Conservation (phyloP, 2,113 vertebrate species). For the Brevimyrus niger region DNA sequence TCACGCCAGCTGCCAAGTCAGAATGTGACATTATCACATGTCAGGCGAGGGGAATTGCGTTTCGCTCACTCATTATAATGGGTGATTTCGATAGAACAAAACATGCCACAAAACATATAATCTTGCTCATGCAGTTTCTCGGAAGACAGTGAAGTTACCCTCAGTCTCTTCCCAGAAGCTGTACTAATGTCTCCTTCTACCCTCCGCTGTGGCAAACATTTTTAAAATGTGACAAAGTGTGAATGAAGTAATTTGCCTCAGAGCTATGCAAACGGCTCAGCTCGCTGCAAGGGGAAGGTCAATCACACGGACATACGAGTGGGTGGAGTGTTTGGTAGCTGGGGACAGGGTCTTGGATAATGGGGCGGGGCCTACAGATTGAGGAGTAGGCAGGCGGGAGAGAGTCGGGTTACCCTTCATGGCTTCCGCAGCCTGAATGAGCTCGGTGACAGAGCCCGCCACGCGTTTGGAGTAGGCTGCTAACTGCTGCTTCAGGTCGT, state of each 20-base stretch:
- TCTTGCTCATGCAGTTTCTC: neutral
- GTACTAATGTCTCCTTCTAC: neutral
- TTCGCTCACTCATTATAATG: neutral
- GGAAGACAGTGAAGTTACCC: neutral
- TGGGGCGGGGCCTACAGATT: neutral
- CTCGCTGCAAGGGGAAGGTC: neutral
- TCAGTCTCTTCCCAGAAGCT: neutral
- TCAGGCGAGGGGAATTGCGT: neutral
- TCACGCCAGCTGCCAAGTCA: constrained; percentile 23
- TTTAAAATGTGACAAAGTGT: neutral
- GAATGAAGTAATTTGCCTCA: neutral
- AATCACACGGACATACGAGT: neutral
- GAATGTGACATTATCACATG: constrained; percentile 25
- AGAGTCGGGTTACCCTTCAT: constrained; percentile 81
- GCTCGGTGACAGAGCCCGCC: constrained; percentile 89
- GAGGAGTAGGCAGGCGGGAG: neutral
- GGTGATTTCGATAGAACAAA: neutral
- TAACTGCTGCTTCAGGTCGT: constrained; percentile 89
- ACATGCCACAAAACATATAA: neutral
- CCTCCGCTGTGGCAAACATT: neutral
- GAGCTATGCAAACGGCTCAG: neutral
- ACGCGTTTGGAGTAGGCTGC: constrained; percentile 83
- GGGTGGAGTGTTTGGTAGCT: neutral
- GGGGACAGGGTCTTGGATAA: neutral
- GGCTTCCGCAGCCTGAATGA: constrained; percentile 95